phyloP scores from a whole-genome alignment of 1,140 invertebrate species.

The Brachionus asplanchnoidis region DNA sequence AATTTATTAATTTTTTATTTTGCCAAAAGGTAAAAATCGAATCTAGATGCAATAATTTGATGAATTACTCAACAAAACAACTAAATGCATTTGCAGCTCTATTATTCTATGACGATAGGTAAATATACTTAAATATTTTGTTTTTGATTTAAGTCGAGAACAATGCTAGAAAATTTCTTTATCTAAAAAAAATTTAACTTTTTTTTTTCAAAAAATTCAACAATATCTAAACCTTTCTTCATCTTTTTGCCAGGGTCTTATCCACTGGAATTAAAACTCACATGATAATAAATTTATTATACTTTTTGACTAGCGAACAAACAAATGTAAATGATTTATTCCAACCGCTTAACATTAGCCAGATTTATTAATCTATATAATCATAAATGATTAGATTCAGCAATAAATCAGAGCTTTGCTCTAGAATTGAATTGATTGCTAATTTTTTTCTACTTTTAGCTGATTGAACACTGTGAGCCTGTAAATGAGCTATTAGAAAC shows the following conservation, averaged over 20 bases:
- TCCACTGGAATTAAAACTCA: background rate
- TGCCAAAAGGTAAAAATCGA: conserved; percentile 16
- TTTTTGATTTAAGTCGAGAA: background rate
- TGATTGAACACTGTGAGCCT: background rate
- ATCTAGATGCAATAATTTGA: conserved; percentile 29
- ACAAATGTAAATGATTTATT: conserved; percentile 33
- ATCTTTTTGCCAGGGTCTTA: background rate
- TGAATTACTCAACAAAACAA: conserved; percentile 32
- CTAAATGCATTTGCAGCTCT: conserved; percentile 17
- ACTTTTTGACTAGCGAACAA: conserved; percentile 29
- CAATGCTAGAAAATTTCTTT: background rate
- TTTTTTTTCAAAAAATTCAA: background rate
- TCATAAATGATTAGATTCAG: conserved; percentile 5
- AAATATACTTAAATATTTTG: conserved; percentile 7
- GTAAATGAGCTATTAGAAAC: background rate
- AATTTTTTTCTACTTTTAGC: background rate
- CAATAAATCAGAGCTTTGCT: background rate
- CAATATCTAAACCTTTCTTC: background rate
- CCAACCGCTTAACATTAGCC: background rate
- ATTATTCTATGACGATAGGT: conserved; percentile 35
- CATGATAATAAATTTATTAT: conserved; percentile 26
- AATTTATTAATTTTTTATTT: background rate
- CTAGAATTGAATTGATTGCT: background rate
- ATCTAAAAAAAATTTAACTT: background rate
- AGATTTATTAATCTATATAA: background rate